Conservation (phyloP, 2,113 vertebrate species). For the Papio anubis region DNA sequence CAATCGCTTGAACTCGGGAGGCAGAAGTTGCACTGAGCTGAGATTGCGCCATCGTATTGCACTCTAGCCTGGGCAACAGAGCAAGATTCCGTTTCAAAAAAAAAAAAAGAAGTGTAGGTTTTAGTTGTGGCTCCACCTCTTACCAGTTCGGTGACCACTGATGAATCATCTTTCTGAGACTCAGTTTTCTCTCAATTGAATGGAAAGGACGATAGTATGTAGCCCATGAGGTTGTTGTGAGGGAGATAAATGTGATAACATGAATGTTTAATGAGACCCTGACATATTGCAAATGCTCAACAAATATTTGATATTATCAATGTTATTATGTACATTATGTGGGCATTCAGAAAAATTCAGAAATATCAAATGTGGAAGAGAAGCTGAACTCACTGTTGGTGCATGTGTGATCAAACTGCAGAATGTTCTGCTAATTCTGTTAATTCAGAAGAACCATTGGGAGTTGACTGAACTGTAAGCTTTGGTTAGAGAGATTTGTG, state of each 20-base stretch:
- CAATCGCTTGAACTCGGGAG: no score
- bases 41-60: accelerated
- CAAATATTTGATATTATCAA: background rate
- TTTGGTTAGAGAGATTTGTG: background rate
- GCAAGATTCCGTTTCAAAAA: no score
- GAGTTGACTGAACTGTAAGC: background rate
- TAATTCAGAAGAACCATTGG: background rate
- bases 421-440: background rate
- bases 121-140: background rate
- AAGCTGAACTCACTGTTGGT: background rate
- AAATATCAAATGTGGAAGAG: background rate
- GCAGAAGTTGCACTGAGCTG: no score
- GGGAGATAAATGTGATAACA: background rate
- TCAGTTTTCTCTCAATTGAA: background rate
- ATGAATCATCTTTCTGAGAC: background rate
- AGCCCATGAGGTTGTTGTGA: background rate
- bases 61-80: no score
- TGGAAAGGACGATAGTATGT: background rate
- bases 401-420: background rate
- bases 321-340: background rate
- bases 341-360: background rate
- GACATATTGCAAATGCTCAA: background rate
- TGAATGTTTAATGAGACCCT: background rate
- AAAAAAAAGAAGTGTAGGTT: background rate
- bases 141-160: background rate